Evolutionary conservation across 2,888 invertebrate genomes (phyloP), one percentile per base, ranked within the genome.

Genomic region (Ochlodes sylvanus): DNA sequence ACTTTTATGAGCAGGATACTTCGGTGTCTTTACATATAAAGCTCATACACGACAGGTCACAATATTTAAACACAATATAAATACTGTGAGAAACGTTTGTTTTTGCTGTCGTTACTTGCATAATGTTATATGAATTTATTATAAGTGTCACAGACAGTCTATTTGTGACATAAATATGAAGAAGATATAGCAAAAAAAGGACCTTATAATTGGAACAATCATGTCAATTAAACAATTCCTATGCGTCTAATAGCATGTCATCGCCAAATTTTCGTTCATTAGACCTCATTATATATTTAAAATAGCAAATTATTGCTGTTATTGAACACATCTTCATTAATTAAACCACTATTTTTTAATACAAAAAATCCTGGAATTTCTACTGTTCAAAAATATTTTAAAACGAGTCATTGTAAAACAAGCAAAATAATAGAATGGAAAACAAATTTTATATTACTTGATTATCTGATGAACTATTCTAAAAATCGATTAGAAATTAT

Each of bases 211-310:
- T 76, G 79, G 79, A 79, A 87, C 80, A 87, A 87, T 85, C 81
- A 85, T 72, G 75, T 54, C 86, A 90, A 92, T 87, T 75, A 79
- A 80, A 83, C 88, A 79, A 92, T 93, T 92, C 82, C 84, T 92
- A 93, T 92, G 90, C 92, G 86, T 77, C 79, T 78, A 78, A 82
- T 85, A 82, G 77, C 84, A 84, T 86, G 88, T 92, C 84, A 87
- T 71, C 73, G 67, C 79, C 88, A 83, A 91, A 88, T 87, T 92
- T 89, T 83, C 77, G 83, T 82, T 86, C 88, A 92, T 92, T 91
- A 91, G 77, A 77, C 72, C 87, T 93, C 91, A 82, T 92, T 91
- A 89, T 75, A 87, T 92, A 92, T 91, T 92, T 86, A 90, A 92
- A 91, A 76, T 65, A 73, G 71, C 62, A 67, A 60, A 32, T 60